Evolutionary conservation across 1,140 invertebrate genomes (phyloP).

Genomic region (Panagrolaimus sp.): DNA sequence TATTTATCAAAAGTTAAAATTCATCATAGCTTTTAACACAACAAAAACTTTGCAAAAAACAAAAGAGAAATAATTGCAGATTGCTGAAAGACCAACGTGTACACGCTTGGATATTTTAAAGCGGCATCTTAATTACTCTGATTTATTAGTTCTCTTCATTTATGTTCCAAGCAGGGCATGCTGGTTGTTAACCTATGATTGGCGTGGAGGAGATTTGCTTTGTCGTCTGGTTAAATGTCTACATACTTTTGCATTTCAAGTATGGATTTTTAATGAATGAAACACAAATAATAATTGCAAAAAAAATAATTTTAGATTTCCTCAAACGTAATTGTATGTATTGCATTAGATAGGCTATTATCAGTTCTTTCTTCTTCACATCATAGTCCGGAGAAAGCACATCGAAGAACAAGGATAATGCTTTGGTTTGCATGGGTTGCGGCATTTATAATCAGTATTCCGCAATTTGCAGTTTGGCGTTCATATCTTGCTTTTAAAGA

Average conservation of each 20-base stretch:
- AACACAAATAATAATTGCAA: not conserved
- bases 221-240: slow-evolving; percentile 53
- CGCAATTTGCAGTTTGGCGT: slow-evolving; percentile 50
- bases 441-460: slow-evolving; percentile 46
- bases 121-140: slow-evolving; percentile 54
- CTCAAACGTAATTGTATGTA: slow-evolving; percentile 64
- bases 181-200: slow-evolving; percentile 49
- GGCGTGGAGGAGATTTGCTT: slow-evolving; percentile 54
- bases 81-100: slow-evolving; percentile 43
- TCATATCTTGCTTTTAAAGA: slow-evolving; percentile 48
- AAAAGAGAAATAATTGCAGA: slow-evolving; percentile 33
- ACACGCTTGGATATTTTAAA: slow-evolving; percentile 56
- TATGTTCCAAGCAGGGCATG: slow-evolving; percentile 54
- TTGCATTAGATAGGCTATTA: slow-evolving; percentile 60
- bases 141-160: slow-evolving; percentile 53
- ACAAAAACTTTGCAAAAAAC: not conserved
- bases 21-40: not conserved
- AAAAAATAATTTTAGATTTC: slow-evolving; percentile 48
- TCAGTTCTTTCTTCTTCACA: slow-evolving; percentile 49
- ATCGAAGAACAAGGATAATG: slow-evolving; percentile 44
- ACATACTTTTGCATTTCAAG: slow-evolving; percentile 55
- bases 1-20: not conserved
- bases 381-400: slow-evolving; percentile 46
- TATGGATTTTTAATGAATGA: slow-evolving; percentile 15
- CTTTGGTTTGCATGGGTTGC: slow-evolving; percentile 48